Evolutionary conservation across 1,140 invertebrate species (phyloP).

Genomic region (Neoseiulus cucumeris): DNA sequence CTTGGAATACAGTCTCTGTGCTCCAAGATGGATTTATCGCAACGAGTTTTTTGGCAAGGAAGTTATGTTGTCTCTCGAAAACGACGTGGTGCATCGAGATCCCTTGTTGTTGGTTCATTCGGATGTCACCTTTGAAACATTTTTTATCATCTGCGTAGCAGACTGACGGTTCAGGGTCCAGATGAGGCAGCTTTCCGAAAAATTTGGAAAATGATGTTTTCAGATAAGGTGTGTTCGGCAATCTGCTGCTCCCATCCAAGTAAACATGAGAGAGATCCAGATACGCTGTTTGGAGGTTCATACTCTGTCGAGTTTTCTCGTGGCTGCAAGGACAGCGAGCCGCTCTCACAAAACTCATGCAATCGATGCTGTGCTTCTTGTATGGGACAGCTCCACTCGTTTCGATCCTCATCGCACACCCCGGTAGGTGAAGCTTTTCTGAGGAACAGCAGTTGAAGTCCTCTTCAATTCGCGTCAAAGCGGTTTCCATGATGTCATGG

Average conservation of each 20-base stretch:
- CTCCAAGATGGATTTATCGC: not conserved
- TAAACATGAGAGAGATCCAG: not conserved
- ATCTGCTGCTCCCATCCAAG: not conserved
- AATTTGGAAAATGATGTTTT: no score
- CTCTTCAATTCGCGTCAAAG: not conserved
- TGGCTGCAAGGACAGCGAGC: not conserved
- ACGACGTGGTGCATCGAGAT: not conserved
- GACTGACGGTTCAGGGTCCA: not conserved
- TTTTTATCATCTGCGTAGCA: not conserved
- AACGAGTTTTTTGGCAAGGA: not conserved
- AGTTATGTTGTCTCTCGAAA: not conserved
- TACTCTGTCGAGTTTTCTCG: not conserved
- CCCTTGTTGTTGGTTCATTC: not conserved
- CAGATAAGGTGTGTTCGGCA: not conserved
- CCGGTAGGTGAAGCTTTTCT: not conserved
- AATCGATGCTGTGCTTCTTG: not conserved
- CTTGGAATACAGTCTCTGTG: not conserved
- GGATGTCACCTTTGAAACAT: not conserved
- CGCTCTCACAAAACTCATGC: not conserved
- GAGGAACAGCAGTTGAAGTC: not conserved
- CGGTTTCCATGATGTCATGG: not conserved
- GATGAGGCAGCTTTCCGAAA: not conserved
- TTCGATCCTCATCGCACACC: not conserved
- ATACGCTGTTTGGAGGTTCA: not conserved
- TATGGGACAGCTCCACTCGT: not conserved